These are phyloP conservation scores for Rhagonycha fulva DNA, from an alignment of 2,888 invertebrate genomes.

Conservation along the genomic window DNA sequence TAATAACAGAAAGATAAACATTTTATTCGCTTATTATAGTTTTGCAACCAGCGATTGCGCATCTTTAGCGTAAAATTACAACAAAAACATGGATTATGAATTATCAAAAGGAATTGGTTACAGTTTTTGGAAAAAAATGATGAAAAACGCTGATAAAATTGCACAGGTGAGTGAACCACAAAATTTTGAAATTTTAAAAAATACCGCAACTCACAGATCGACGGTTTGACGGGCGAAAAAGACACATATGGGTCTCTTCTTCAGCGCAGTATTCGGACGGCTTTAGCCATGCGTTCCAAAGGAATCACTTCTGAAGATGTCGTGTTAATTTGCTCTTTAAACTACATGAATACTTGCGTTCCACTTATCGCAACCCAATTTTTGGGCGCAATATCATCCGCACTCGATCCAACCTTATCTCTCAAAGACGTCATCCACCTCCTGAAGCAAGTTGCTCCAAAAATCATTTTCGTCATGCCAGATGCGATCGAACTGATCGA, in stretches of 20 bases:
- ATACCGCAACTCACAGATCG: neutral
- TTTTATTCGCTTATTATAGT: neutral
- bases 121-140: neutral
- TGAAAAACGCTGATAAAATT: neutral
- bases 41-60: neutral
- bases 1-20: accelerated
- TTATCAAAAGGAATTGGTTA: neutral
- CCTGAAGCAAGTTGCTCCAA: slow-evolving; percentile 31
- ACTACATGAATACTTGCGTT: slow-evolving; percentile 53
- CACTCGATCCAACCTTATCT: slow-evolving; percentile 42
- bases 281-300: slow-evolving; percentile 19
- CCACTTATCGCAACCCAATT: slow-evolving; percentile 57
- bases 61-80: neutral
- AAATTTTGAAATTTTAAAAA: neutral
- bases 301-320: slow-evolving; percentile 55
- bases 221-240: neutral
- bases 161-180: neutral
- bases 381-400: slow-evolving; percentile 49
- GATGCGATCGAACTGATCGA: slow-evolving; percentile 28
- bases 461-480: slow-evolving; percentile 5
- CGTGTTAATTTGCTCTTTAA: slow-evolving; percentile 55
- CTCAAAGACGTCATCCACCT: slow-evolving; percentile 35
- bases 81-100: neutral
- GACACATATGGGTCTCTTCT: neutral
- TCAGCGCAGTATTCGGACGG: neutral